phyloP scores from a whole-genome alignment of 2,888 invertebrate species.

The Nasonovia ribisnigri region DNA sequence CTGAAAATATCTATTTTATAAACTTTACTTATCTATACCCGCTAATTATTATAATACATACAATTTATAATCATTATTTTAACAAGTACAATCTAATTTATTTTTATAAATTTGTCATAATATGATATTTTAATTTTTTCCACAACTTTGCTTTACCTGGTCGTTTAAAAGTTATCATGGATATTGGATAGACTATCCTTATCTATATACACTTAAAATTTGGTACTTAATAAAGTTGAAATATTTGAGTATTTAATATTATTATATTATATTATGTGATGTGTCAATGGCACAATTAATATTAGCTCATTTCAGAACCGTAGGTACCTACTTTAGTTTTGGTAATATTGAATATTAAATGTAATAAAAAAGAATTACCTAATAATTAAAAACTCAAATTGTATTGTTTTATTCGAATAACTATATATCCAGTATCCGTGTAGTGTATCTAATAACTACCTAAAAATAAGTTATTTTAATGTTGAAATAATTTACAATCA shows the following conservation, averaged over 20 bases:
- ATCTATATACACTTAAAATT: background rate
- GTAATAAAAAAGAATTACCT: background rate
- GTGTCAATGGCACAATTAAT: background rate
- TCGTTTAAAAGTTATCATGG: background rate
- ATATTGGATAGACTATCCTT: background rate
- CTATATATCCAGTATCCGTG: background rate
- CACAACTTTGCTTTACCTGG: background rate
- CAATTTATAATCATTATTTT: background rate
- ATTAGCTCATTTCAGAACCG: background rate
- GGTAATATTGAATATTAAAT: background rate
- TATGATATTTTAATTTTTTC: background rate
- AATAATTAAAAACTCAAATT: background rate
- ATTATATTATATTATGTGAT: background rate
- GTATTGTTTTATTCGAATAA: background rate
- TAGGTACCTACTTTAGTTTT: too few relatives aligned
- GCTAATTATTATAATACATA: too few relatives aligned
- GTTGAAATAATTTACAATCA: background rate
- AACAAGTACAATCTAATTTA: background rate
- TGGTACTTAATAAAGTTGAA: background rate
- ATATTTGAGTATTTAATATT: background rate
- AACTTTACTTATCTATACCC: background rate
- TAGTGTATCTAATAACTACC: background rate
- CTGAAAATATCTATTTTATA: background rate
- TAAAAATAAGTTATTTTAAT: background rate
- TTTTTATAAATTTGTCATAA: too few relatives aligned